A percentile compares a stretch with the other conserved stretches of the same genome.
phyloP scores from a whole-genome alignment of 2,113 vertebrate genomes.

The Thamnophis sirtalis region DNA sequence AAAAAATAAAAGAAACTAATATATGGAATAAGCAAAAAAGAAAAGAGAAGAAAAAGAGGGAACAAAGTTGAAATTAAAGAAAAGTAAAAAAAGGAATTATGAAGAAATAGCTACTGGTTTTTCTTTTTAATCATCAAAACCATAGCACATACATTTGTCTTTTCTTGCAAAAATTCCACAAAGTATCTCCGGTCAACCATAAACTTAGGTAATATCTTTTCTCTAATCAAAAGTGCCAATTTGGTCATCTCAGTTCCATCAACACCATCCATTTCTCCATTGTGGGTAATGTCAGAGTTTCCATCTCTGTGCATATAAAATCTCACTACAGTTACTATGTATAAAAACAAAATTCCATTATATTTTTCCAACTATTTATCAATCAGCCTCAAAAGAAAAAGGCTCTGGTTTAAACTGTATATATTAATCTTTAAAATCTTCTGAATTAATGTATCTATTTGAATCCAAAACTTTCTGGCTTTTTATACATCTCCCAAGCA shows the following conservation, averaged over 20 bases:
- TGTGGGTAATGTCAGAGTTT: background rate
- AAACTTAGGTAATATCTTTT: background rate
- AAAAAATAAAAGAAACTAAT: background rate
- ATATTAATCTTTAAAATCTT: background rate
- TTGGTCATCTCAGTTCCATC: background rate
- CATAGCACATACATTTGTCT: background rate
- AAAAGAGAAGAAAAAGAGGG: background rate
- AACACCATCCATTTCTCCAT: background rate
- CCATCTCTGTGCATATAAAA: background rate
- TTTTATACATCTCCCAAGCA: background rate
- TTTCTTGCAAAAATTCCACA: background rate
- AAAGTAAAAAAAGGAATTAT: background rate
- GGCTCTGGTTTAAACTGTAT: background rate
- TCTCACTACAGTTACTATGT: background rate
- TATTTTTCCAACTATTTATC: background rate
- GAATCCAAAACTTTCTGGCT: background rate
- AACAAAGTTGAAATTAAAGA: background rate
- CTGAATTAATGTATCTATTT: background rate
- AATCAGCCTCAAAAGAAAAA: background rate
- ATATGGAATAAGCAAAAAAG: background rate
- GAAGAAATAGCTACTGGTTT: background rate
- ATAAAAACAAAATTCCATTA: background rate
- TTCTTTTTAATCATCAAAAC: background rate
- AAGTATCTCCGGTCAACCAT: background rate
- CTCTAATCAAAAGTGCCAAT: background rate